Evolutionary conservation across 2,888 invertebrate species (phyloP).

Genomic region (Athalia rosae): DNA sequence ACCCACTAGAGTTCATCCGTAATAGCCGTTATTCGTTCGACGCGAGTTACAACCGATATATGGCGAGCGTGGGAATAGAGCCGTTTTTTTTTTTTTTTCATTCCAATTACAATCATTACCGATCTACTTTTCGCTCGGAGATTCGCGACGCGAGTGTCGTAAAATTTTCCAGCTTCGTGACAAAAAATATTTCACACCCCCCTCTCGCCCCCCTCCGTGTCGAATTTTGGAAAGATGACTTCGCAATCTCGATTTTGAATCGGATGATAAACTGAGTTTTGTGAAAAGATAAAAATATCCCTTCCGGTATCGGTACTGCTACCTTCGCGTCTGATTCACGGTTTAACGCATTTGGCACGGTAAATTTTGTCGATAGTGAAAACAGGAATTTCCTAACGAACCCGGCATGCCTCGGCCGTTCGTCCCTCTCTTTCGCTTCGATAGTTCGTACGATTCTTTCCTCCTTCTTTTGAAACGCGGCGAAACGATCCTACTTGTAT

Average conservation of each 20-base stretch:
- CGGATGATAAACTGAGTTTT: too few species aligned
- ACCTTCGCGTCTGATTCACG: not conserved
- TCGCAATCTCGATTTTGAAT: too few species aligned
- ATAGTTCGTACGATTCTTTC: not conserved
- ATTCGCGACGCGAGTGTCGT: too few species aligned
- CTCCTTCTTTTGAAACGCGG: not conserved
- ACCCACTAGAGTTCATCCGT: constrained; percentile 11
- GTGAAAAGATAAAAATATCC: too few species aligned
- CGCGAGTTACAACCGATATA: not conserved
- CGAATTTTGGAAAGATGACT: too few species aligned
- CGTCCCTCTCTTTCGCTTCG: not conserved
- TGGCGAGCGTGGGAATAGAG: too few species aligned
- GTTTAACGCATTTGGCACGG: not conserved
- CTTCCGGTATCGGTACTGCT: not conserved
- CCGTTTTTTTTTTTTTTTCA: too few species aligned
- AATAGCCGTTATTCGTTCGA: constrained; percentile 1
- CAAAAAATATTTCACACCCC: too few species aligned
- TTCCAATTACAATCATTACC: too few species aligned
- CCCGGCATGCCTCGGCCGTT: not conserved
- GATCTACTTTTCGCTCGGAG: too few species aligned
- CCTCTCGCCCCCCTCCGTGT: too few species aligned
- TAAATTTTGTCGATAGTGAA: constrained; percentile 28
- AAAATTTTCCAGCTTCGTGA: too few species aligned
- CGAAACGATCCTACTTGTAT: not conserved
- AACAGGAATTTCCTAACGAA: constrained; percentile 37